A percentile compares a stretch with the other conserved stretches of the same genome.
Conservation (phyloP, 2,113 vertebrate species). For the Hippoglossus stenolepis region DNA sequence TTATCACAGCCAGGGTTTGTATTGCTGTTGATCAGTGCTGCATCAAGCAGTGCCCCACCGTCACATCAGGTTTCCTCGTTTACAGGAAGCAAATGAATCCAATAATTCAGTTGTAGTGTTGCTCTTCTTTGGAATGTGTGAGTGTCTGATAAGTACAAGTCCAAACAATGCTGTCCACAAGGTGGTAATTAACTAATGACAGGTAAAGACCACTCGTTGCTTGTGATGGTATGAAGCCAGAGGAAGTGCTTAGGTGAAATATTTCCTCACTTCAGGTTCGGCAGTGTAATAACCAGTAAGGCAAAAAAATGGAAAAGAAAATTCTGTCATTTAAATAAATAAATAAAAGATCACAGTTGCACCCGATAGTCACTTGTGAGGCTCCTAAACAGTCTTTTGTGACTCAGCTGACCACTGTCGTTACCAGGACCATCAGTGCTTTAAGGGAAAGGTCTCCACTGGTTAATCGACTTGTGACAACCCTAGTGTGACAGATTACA, state of each 20-base stretch:
- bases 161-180: background rate
- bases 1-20: background rate
- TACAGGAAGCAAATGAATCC: background rate
- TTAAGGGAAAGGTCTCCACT: background rate
- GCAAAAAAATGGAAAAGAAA: no score
- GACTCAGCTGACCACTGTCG: background rate
- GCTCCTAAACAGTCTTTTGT: background rate
- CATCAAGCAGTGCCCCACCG: background rate
- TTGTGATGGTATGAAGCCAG: background rate
- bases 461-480: background rate
- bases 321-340: no score
- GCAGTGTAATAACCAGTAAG: background rate
- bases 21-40: background rate
- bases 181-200: conserved; percentile 5
- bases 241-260: background rate
- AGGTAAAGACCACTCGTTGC: background rate
- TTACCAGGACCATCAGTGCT: background rate
- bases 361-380: background rate
- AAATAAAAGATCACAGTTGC: background rate
- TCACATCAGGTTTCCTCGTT: background rate
- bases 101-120: background rate
- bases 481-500: background rate
- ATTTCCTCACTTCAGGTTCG: background rate
- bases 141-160: background rate
- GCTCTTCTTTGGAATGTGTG: background rate